Base-by-base conservation (phyloP, 2,888 invertebrate genomes). In the Gortyna flavago region DNA sequence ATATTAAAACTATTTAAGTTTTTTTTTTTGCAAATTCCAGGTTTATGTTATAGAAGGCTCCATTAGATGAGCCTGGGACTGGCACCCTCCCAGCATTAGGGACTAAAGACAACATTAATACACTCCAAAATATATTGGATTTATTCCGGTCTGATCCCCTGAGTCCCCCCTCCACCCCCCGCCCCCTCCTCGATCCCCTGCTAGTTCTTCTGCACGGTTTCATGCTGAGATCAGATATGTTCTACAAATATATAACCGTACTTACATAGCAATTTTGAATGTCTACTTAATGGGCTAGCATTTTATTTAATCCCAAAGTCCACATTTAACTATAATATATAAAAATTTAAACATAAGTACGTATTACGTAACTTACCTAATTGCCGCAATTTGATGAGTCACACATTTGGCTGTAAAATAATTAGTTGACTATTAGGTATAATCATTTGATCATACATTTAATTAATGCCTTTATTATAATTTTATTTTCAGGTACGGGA, bases 401-500 rank as follows among this genome's bases (percentile, higher is more conserved):
- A 81, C 48, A 69, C 59, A 61, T 72, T 70, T 67, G 18, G 9
- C 59, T 62, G 44, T 57, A 3, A 69, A 78, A 69, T 75, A 70
- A 75, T 51, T 75, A 71, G 48, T 62, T 66, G 16, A 18, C 61
- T 9, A 48, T 77, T 67, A n/a, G n/a, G n/a, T n/a, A 62, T 44
- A 69, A 44, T 61, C 0, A 44, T 44, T 44, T 44, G 44, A 16
- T 44, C 16, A 32, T 51, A 64, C 41, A 57, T 77, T 57, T 48
- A 54, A 72, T 65, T 80, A 74, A 79, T 72, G 54, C 51, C 62
- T 64, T 80, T 7, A 65, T 71, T 48, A 21, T 75, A 11, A 65
- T 84, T 75, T 77, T 70, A 13, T 69, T 88, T 85, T 74, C 87
- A 88, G 88, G 88, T 88, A 88, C 87, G 86, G 84, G 82, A 77